Conservation (phyloP, 1,140 invertebrate genomes). For the Aporrectodea caliginosa region DNA sequence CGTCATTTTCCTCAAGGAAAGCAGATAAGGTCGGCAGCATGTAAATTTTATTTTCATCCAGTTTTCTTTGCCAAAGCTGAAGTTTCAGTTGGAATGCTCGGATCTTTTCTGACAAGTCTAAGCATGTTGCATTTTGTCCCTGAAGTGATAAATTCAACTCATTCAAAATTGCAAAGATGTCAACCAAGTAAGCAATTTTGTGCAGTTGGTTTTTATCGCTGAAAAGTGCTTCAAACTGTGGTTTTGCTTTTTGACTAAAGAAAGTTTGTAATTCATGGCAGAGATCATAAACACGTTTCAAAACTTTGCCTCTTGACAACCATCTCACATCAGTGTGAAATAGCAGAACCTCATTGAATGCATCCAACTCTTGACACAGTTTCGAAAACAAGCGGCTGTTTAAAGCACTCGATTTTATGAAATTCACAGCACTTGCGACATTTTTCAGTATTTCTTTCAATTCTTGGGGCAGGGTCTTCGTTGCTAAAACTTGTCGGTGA, state of each 20-base stretch:
- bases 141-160: conserved; percentile 30
- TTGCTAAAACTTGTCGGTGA: conserved; percentile 39
- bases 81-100: conserved; percentile 31
- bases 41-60: conserved; percentile 26
- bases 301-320: conserved; percentile 38
- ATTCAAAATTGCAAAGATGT: conserved; percentile 31
- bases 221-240: conserved; percentile 29
- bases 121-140: conserved; percentile 22
- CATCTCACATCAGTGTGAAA: conserved; percentile 41
- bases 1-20: conserved; percentile 15
- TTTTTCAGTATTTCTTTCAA: conserved; percentile 35
- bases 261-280: conserved; percentile 37
- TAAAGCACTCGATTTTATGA: conserved; percentile 38
- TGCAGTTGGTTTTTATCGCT: conserved; percentile 30
- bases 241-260: conserved; percentile 33
- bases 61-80: conserved; percentile 31
- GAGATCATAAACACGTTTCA: conserved; percentile 39
- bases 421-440: conserved; percentile 39
- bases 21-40: conserved; percentile 27
- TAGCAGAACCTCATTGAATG: conserved; percentile 36
- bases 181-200: conserved; percentile 28
- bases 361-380: conserved; percentile 36
- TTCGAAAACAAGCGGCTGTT: conserved; percentile 37
- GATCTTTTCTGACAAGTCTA: conserved; percentile 32
- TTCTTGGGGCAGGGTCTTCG: conserved; percentile 34